Conservation (phyloP, 2,113 vertebrate species). For the Passer domesticus region DNA sequence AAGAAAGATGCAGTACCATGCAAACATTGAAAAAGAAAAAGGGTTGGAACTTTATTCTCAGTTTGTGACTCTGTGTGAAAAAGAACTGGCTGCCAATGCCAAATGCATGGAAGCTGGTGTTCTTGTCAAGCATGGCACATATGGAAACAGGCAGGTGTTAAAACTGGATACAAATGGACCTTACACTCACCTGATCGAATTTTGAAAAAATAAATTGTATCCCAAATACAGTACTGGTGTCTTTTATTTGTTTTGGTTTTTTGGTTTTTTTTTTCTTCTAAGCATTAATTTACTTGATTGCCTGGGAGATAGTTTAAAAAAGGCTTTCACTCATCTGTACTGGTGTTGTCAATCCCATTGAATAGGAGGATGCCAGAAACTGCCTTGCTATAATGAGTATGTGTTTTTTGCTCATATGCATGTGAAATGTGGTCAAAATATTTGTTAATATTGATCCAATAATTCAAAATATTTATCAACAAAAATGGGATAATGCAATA, state of each 20-base stretch:
- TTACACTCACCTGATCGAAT: slow-evolving; percentile 92
- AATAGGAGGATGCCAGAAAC: not conserved
- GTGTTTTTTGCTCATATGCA: not conserved
- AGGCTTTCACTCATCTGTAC: not conserved
- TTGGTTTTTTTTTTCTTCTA: not conserved
- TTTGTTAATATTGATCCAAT: not conserved
- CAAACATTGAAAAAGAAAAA: slow-evolving; percentile 88
- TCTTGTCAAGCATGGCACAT: slow-evolving; percentile 84
- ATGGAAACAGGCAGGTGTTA: slow-evolving; percentile 92
- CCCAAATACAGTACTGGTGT: not conserved
- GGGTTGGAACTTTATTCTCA: slow-evolving; percentile 83
- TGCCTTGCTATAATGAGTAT: not conserved
- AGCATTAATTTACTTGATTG: not conserved
- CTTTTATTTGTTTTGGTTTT: not conserved
- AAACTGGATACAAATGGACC: slow-evolving; percentile 92
- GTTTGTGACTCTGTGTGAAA: slow-evolving; percentile 85
- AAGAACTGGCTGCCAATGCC: slow-evolving; percentile 72
- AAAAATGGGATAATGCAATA: not conserved
- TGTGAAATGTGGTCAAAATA: not conserved
- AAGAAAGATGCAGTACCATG: slow-evolving; percentile 90
- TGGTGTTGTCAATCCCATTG: not conserved
- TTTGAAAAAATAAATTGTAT: slow-evolving; percentile 71
- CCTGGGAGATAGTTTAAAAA: not conserved
- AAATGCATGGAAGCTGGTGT: slow-evolving; percentile 72
- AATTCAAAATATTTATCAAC: not conserved